A percentile compares a stretch with the other conserved stretches of the same genome.
These are phyloP conservation scores for Parambassis ranga DNA, from an alignment of 2,797 vertebrate genomes.

Conservation along the genomic window DNA sequence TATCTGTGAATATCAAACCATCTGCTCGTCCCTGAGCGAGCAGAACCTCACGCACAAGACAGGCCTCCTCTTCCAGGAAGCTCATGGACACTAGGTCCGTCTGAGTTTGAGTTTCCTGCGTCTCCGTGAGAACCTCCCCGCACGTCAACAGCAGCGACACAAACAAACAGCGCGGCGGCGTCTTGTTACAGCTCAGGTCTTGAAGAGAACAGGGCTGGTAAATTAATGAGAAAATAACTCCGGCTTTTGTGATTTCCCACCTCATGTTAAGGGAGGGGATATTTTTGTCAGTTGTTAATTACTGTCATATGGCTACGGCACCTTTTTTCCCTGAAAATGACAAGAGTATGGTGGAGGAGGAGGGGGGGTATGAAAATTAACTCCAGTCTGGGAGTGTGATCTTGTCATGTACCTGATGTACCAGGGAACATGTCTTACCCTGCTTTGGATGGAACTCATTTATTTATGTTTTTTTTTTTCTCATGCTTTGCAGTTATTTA, in stretches of 20 bases:
- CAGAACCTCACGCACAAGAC: constrained; percentile 6
- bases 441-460: constrained; percentile 48
- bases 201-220: constrained; percentile 82
- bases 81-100: not conserved
- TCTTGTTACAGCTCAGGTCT: constrained; percentile 85
- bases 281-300: constrained; percentile 98
- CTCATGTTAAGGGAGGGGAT: constrained; percentile 88
- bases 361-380: constrained; percentile 69
- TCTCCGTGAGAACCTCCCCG: too few species aligned
- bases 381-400: constrained; percentile 75
- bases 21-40: constrained; percentile 50
- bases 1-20: constrained; percentile 62
- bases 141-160: constrained; percentile 40
- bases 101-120: too few species aligned
- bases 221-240: constrained; percentile 91
- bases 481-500: constrained; percentile 17
- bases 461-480: constrained; percentile 27
- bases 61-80: not conserved
- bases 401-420: constrained; percentile 79
- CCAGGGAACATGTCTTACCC: constrained; percentile 57
- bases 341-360: constrained; percentile 76
- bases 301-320: constrained; percentile 91
- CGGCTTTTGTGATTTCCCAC: constrained; percentile 92
- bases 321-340: constrained; percentile 85
- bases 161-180: constrained; percentile 77